Base-by-base conservation (phyloP, 2,113 vertebrate species). In the Haplochromis burtoni region DNA sequence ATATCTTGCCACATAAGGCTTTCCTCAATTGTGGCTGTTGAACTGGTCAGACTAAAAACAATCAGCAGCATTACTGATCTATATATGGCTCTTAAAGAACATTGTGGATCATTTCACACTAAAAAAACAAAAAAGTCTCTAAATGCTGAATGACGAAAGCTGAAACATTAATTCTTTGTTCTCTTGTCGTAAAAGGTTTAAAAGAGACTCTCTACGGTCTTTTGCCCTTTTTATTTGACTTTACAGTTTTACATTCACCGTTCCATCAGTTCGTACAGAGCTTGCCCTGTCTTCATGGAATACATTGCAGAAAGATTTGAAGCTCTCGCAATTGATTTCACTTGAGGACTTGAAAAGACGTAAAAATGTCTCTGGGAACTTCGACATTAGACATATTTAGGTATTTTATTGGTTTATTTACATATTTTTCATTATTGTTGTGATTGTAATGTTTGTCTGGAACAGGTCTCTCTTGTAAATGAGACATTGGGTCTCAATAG, bases 41-140 rank as follows among this genome's bases (percentile, higher is more conserved):
- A 84, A 91, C 83, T 90, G 66, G 45, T 51, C 81, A 68, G 80
- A 82, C 47, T 76, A 86, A 92, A 90, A 86, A 49, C 26, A 78
- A 78, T n/a, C 10, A 31, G 84, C 84, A 54, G n/a, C 31, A 81
- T 57, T 87, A 90, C 68, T 83, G 84, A 94, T 90, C 88, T 11
- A 73, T 53, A 33, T 54, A 54, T 86, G n/a, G 35, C 76, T 71
- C n/a, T 84, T 84, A 92, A 81, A 92, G 66, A 66, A 89, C 26
- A 85, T 87, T 81, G 57, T 81, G 81, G 89, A 61, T 86, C 13
- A 86, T 80, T 85, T 31, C 47, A 84, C 79, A 66, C 29, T 35
- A 4, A 84, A 84, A 73, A 47, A 76, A 29, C 0, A 19, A 54
- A 86, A 19, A 7, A 40, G 63, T 40, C 40, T 55, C 16, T 9